Evolutionary conservation across 2,113 vertebrate genomes (phyloP).

Genomic region (Gasterosteus nipponicus): DNA sequence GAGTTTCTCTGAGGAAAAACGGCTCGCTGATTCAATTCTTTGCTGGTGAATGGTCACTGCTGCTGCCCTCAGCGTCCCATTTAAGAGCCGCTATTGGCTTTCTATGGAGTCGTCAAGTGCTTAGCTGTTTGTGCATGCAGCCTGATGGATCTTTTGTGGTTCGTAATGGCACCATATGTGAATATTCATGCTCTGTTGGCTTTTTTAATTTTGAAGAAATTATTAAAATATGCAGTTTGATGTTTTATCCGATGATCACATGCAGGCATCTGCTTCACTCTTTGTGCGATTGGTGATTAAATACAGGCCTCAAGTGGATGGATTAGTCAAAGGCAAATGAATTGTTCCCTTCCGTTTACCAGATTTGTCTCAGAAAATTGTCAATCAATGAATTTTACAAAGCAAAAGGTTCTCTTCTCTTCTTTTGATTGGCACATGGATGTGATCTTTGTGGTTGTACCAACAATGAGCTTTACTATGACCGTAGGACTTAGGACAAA

Average conservation of each 20-base stretch:
- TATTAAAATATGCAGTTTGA: constrained; percentile 49
- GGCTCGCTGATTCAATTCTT: constrained; percentile 53
- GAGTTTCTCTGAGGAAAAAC: constrained; percentile 58
- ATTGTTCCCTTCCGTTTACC: constrained; percentile 32
- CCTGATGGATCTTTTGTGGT: constrained; percentile 20
- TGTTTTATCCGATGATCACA: constrained; percentile 47
- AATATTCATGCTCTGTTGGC: constrained; percentile 26
- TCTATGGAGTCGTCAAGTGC: constrained; percentile 38
- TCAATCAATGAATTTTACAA: constrained; percentile 23
- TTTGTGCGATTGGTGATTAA: constrained; percentile 48
- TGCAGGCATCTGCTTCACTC: constrained; percentile 55
- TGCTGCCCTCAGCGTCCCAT: constrained; percentile 44
- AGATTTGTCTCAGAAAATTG: constrained; percentile 5
- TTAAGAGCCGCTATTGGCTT: constrained; percentile 42
- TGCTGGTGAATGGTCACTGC: constrained; percentile 40
- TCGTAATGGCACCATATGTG: constrained; percentile 38
- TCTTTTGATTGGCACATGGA: constrained; percentile 4
- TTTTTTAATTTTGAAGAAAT: constrained; percentile 44
- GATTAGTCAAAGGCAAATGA: constrained; percentile 48
- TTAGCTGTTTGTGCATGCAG: constrained; percentile 32
- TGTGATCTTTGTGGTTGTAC: constrained; percentile 12
- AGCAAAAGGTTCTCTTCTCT: constrained; percentile 20
- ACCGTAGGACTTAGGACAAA: not conserved
- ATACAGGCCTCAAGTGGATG: constrained; percentile 30
- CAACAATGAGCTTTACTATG: not conserved